Conservation (phyloP, 2,113 vertebrate species). For the Microcebus ravelobensis region DNA sequence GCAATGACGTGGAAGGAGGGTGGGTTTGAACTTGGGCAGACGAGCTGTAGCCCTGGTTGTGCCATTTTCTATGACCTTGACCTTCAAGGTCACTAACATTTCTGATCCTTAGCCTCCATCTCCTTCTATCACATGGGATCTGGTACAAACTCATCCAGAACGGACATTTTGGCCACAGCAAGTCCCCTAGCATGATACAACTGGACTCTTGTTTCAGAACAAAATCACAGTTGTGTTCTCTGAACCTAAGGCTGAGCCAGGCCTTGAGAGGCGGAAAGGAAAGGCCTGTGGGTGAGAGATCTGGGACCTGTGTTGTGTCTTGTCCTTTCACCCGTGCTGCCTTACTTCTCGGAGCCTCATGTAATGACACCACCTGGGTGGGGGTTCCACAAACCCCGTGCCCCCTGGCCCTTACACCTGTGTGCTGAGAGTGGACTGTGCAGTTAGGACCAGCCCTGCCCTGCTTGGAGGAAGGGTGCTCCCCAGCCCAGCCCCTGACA, state of each 20-base stretch:
- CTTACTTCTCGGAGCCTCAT: not conserved
- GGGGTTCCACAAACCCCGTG: not conserved
- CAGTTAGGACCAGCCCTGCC: not conserved
- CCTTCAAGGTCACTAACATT: not conserved
- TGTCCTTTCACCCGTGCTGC: not conserved
- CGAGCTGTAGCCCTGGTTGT: not conserved
- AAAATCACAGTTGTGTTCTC: not conserved
- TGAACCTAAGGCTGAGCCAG: not conserved
- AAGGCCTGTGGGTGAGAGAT: not conserved
- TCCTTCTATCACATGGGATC: not conserved
- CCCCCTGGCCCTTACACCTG: not conserved
- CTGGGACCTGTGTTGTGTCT: not conserved
- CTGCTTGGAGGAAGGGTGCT: not conserved
- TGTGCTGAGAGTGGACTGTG: not conserved
- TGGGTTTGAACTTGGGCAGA: not conserved
- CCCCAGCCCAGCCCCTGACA: not conserved
- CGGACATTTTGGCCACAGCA: not conserved
- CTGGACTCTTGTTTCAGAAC: not conserved
- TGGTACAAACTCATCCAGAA: not conserved
- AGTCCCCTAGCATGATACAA: rapidly evolving
- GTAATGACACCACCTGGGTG: not conserved
- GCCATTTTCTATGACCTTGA: not conserved
- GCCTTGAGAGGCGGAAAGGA: not conserved
- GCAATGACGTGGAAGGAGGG: not conserved
- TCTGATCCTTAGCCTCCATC: not conserved